Percentiles rank a stretch among this genome's conserved stretches.
Evolutionary conservation across 2,113 vertebrate species (phyloP).

Genomic region (Neotragus pygmaeus): DNA sequence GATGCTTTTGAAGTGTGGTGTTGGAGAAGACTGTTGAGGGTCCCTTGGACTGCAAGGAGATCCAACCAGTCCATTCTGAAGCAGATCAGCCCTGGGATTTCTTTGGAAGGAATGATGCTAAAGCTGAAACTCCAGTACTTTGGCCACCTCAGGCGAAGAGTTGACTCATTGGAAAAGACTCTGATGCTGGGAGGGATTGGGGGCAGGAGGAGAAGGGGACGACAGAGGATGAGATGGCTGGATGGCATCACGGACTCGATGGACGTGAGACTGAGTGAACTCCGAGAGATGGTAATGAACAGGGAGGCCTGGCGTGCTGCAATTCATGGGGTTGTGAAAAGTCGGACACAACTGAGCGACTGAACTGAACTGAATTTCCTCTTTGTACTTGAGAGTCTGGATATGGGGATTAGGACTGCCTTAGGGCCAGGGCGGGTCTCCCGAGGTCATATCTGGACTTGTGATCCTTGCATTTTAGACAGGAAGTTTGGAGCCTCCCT

Average conservation of each 20-base stretch:
- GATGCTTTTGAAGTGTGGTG: background rate
- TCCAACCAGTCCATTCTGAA: background rate
- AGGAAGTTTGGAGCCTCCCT: background rate
- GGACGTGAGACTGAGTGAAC: too few species aligned
- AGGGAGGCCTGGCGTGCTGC: too few species aligned
- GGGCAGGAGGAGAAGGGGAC: background rate
- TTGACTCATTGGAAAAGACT: background rate
- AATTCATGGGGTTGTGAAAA: too few species aligned
- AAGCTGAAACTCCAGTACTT: background rate
- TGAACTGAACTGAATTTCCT: too few species aligned
- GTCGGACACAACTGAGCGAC: too few species aligned
- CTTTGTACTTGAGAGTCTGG: too few species aligned
- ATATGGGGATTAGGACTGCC: background rate
- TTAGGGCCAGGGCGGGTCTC: background rate
- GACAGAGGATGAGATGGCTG: background rate
- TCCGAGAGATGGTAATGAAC: background rate
- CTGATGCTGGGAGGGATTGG: background rate
- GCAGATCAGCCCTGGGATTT: background rate
- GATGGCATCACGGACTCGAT: too few species aligned
- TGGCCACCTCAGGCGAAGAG: background rate
- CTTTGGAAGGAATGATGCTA: background rate
- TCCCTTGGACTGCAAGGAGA: background rate
- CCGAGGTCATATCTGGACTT: background rate
- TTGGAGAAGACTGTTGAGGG: background rate
- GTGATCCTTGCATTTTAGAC: background rate